Conservation (phyloP, 2,888 invertebrate species). For the Lasioglossum malachurum region DNA sequence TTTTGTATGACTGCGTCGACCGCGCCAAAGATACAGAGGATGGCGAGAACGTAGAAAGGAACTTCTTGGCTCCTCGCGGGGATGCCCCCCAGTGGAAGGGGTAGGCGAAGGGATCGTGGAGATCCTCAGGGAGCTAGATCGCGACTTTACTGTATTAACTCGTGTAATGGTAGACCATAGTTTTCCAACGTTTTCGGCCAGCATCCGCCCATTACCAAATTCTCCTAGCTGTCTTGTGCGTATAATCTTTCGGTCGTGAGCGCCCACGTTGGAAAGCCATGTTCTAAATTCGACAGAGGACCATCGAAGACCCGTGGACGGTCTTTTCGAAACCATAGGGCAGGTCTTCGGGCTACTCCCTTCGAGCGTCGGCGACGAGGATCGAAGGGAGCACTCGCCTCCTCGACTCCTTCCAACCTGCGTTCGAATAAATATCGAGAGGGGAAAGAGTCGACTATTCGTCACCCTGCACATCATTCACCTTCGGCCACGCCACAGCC, state of each 20-base stretch:
- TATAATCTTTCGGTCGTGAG: background rate
- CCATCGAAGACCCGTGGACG: background rate
- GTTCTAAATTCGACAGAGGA: background rate
- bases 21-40: too few species aligned
- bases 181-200: background rate
- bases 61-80: too few species aligned
- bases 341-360: background rate
- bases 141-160: background rate
- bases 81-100: too few species aligned
- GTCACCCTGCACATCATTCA: slow-evolving; percentile 4
- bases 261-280: background rate
- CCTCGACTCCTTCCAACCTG: background rate
- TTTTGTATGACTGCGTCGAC: too few species aligned
- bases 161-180: background rate
- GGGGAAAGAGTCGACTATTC: background rate
- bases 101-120: too few species aligned
- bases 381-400: slow-evolving; percentile 12
- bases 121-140: too few species aligned
- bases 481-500: slow-evolving; percentile 1
- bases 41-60: too few species aligned
- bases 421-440: background rate
- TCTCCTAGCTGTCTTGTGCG: background rate
- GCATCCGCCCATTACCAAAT: background rate
- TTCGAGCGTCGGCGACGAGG: background rate
- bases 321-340: background rate